Percentiles rank a stretch among this genome's conserved stretches.
These are phyloP conservation scores for Hirundo rustica DNA, from an alignment of 2,797 vertebrate genomes.

Conservation along the genomic window DNA sequence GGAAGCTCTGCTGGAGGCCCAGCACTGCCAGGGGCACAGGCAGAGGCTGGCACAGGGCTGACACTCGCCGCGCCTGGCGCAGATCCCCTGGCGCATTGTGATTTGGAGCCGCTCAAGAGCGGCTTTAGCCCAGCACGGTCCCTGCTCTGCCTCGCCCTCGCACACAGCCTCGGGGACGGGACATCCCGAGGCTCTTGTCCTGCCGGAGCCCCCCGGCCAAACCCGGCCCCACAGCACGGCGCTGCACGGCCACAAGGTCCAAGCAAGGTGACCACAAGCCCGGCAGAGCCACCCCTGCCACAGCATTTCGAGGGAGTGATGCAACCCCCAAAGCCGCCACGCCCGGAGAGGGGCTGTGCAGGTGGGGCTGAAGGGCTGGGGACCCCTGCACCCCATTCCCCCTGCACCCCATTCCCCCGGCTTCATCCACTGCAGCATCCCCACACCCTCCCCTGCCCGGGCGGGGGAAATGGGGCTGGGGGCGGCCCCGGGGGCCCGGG, in stretches of 20 bases:
- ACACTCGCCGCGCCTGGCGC: rapidly evolving
- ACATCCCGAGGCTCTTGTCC: background rate
- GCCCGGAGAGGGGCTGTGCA: background rate
- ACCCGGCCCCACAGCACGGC: background rate
- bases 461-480: rapidly evolving
- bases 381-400: background rate
- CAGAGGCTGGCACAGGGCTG: background rate
- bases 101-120: rapidly evolving
- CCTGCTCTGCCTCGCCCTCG: background rate
- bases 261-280: rapidly evolving
- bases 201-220: background rate
- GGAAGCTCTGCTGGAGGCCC: background rate
- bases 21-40: rapidly evolving
- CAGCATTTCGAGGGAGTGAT: rapidly evolving
- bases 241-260: background rate
- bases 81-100: background rate
- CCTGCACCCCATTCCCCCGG: background rate
- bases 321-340: rapidly evolving
- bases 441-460: background rate
- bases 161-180: background rate
- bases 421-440: background rate
- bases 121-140: background rate
- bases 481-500: background rate
- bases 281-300: rapidly evolving
- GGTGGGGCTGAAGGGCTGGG: background rate